Base-by-base conservation (phyloP, 2,113 vertebrate genomes). In the Periophthalmodon schlosseri region DNA sequence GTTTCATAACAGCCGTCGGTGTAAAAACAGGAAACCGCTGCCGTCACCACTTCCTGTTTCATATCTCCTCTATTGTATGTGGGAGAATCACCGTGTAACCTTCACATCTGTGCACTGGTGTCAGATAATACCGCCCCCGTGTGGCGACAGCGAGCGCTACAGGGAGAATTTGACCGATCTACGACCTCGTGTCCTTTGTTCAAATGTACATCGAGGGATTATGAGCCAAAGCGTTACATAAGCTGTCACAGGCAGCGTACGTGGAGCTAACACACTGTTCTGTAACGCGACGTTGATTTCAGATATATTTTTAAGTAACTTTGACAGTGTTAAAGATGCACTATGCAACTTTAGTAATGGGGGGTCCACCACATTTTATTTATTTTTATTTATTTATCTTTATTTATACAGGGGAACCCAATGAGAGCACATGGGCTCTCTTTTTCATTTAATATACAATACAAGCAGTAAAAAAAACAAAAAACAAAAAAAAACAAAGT, bases 11-110 rank as follows among this genome's bases (percentile, higher is more conserved):
- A 65, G 63, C 9, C 9, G 0, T n/a, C 2, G 3, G 18, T n/a
- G 63, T 65, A 20, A 65, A n/a, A 65, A 65, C 63, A 65, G 63
- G 63, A 65, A 65, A 65, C 34, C 34, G 34, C 63, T n/a, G 63
- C 33, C 13, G 20, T 39, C 34, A 44, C 63, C 34, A 13, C 63
- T 65, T 65, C 34, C 63, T 21, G 63, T 39, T 39, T 21, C 18
- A 64, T 8, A 9, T 33, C n/a, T 34, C 60, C 14, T 34, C 24
- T 18, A 16, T 34, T 33, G 18, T 18, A 61, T 61, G 56, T 56
- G 23, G 57, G 57, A 36, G 28, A 33, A 18, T 39, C 16, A 10
- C 33, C 10, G 33, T 10, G 7, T 65, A 44, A 65, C 18, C 34
- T 65, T 65, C 34, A 65, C 34, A 44, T 36, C 34, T 65, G 63